Evolutionary conservation across 2,888 invertebrate species (phyloP), one percentile per base, ranked within the genome.

Genomic region (Metopia argyrocephala): DNA sequence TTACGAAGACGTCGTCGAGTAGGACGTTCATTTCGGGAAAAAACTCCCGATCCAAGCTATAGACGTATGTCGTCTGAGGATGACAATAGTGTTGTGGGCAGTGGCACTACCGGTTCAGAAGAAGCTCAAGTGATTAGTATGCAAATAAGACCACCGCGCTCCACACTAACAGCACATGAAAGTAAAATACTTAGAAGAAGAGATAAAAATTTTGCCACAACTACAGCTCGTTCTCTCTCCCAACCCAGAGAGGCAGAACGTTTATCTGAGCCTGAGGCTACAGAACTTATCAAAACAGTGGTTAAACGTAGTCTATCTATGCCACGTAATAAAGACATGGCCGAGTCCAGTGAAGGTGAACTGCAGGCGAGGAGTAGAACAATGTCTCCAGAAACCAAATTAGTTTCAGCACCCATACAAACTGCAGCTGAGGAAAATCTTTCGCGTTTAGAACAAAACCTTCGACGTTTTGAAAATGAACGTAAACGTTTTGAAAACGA

Each of bases 1-100:
- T 90, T 91, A 50, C 92, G 93, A 71, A 93, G 93, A 84, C 92
- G 94, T 61, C 92, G 94, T 80, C 93, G 92, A 83, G 89, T 93
- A 52, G 91, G 91, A 27, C 88, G 92, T 25, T 91, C 91, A 27
- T 91, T 91, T 69, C 93, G 94, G 83, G 94, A 94, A 78, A 93
- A 93, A 61, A 93, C 94, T 7, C 94, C 94, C 2, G 89, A 89
- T 64, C 86, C 88, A 0, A 79, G 81, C 62, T 50, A 76, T 5
- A 68, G 45, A 45, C 81, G 70, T n/a, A 81, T 76, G 5, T 85
- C 85, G 68, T 85, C 86, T 61, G 85, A 86, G 0, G 86, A 86
- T 65, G 85, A 86, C 45, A 86, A 88, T 12, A 84, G 84, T 25
- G 85, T 86, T 27, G 81, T 86, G 23, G 54, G 84, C 3, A 75